These are phyloP conservation scores for Danio rerio DNA, from an alignment of 2,113 vertebrate genomes.

Conservation along the genomic window DNA sequence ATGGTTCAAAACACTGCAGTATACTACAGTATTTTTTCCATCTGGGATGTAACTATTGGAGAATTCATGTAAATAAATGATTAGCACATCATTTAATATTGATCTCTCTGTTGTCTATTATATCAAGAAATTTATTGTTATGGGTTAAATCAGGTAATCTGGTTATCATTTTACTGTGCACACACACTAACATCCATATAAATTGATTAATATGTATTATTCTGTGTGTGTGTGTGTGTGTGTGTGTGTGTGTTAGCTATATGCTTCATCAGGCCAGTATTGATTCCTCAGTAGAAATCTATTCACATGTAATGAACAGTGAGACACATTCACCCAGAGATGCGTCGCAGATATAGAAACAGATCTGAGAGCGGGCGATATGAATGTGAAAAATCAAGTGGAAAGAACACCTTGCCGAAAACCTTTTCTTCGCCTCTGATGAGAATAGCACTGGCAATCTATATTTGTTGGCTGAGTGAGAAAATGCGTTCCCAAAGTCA, in stretches of 20 bases:
- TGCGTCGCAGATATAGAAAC: not conserved
- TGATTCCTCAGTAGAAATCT: slow-evolving; percentile 50
- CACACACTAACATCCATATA: no score
- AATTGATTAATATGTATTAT: not conserved
- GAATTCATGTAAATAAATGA: no score
- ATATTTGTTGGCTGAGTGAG: not conserved
- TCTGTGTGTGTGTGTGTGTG: not conserved
- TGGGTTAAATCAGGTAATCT: no score
- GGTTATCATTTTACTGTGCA: no score
- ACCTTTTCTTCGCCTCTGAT: slow-evolving; percentile 7
- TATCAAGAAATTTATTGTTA: no score
- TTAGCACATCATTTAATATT: no score
- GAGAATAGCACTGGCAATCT: not conserved
- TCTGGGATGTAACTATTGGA: no score
- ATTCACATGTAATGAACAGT: slow-evolving; percentile 48
- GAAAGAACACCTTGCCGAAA: slow-evolving; percentile 20
- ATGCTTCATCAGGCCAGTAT: slow-evolving; percentile 27
- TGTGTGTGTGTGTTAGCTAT: not conserved
- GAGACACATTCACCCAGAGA: slow-evolving; percentile 17
- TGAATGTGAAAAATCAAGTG: slow-evolving; percentile 45
- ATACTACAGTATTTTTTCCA: no score
- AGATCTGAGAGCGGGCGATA: slow-evolving; percentile 15
- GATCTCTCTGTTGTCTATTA: no score
- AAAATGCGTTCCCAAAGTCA: slow-evolving; percentile 36
- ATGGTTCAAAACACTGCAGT: no score